Conservation (phyloP, 2,113 vertebrate species). For the Bothrops jararaca region DNA sequence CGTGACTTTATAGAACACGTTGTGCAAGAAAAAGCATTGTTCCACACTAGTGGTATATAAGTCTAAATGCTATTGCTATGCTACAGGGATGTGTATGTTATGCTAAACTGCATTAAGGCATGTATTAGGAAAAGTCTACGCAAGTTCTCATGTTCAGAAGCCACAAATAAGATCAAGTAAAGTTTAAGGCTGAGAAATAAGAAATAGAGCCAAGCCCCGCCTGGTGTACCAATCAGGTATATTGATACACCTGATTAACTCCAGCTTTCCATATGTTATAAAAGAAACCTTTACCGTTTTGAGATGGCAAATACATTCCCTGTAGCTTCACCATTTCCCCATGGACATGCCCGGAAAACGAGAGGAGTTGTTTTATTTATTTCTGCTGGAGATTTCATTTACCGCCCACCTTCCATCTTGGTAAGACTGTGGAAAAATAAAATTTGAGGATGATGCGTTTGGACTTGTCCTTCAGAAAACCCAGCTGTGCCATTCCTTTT, state of each 20-base stretch:
- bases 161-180: background rate
- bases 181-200: background rate
- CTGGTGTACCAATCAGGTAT: too few species aligned
- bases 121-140: background rate
- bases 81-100: background rate
- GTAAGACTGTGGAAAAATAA: background rate
- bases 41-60: background rate
- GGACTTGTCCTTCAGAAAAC: background rate
- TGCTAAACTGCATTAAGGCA: background rate
- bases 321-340: background rate
- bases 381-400: background rate
- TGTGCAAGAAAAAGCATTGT: background rate
- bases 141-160: background rate
- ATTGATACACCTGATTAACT: background rate
- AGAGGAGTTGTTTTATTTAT: background rate
- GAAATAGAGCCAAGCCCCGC: background rate
- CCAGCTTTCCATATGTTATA: background rate
- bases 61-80: background rate
- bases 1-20: background rate
- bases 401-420: background rate
- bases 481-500: conserved; percentile 15
- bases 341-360: background rate
- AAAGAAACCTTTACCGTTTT: background rate
- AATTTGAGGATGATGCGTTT: background rate
- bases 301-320: background rate